Evolutionary conservation across 1,140 invertebrate genomes (phyloP).

Genomic region (Oreohelix idahoensis): DNA sequence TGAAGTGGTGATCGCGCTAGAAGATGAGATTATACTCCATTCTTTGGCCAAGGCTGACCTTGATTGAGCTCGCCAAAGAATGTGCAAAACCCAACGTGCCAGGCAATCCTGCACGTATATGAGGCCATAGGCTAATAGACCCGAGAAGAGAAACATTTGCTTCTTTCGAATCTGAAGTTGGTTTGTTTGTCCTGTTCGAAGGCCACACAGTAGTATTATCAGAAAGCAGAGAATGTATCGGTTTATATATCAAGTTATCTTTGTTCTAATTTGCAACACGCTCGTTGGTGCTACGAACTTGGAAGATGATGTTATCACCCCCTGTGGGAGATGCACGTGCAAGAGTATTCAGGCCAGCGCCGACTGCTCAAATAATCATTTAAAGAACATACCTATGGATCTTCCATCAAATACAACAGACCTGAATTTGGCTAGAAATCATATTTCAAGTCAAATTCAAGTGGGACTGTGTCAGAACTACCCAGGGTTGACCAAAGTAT

Average conservation of each 20-base stretch:
- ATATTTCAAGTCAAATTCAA: background rate
- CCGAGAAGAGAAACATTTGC: no score
- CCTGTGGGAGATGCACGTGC: background rate
- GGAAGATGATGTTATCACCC: background rate
- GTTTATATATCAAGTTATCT: background rate
- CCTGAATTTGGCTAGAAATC: constrained; percentile 7
- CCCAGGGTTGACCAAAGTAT: background rate
- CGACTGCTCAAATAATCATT: constrained; percentile 8
- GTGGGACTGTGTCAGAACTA: background rate
- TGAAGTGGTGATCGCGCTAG: background rate
- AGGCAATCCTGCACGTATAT: no score
- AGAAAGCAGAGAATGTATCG: background rate
- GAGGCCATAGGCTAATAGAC: no score
- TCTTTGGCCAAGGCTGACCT: background rate
- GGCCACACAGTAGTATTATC: no score
- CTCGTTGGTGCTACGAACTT: background rate
- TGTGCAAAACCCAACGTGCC: background rate
- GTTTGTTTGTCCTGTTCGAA: no score
- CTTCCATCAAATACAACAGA: background rate
- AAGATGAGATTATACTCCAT: background rate
- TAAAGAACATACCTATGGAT: background rate
- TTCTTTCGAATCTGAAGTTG: no score
- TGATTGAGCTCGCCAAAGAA: background rate
- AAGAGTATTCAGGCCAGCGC: background rate
- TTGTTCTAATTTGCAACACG: background rate